These are phyloP conservation scores for Pachyrhynchus sulphureomaculatus DNA, from an alignment of 1,140 invertebrate genomes.

Conservation along the genomic window DNA sequence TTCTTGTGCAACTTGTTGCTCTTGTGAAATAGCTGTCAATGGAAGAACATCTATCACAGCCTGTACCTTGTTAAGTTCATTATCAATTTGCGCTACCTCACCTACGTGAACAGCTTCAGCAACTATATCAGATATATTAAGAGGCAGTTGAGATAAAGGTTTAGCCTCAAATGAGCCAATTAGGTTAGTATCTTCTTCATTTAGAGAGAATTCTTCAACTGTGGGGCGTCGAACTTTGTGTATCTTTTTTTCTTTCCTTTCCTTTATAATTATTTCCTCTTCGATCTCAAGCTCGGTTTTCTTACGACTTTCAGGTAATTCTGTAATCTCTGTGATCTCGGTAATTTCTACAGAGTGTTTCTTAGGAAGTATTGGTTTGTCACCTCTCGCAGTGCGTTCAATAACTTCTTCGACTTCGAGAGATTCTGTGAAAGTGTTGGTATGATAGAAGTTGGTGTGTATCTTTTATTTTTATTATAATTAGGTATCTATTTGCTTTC, in stretches of 20 bases:
- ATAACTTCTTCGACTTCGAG: constrained; percentile 49
- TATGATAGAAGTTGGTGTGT: constrained; percentile 40
- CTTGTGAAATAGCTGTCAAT: constrained; percentile 14
- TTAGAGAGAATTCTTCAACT: constrained; percentile 43
- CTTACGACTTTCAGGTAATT: constrained; percentile 46
- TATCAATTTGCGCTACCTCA: constrained; percentile 22
- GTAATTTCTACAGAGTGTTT: constrained; percentile 47
- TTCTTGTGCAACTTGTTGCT: constrained; percentile 23
- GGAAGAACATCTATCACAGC: constrained; percentile 16
- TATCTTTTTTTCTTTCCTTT: constrained; percentile 27
- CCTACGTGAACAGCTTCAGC: constrained; percentile 15
- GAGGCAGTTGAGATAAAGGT: constrained; percentile 39
- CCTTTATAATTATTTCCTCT: constrained; percentile 50
- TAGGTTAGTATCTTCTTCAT: constrained; percentile 47
- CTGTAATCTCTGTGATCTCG: constrained; percentile 50
- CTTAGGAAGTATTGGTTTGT: constrained; percentile 37
- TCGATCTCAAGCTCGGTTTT: constrained; percentile 51
- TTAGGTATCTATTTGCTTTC: constrained; percentile 12
- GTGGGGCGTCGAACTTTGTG: constrained; percentile 47
- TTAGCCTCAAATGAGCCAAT: constrained; percentile 34
- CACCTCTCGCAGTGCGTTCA: constrained; percentile 36
- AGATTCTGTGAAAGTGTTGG: constrained; percentile 56
- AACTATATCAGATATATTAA: constrained; percentile 51
- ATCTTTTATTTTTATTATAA: constrained; percentile 7
- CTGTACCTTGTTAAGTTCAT: constrained; percentile 2